Conservation (phyloP, 2,888 invertebrate species). For the Teinopalpus imperialis region DNA sequence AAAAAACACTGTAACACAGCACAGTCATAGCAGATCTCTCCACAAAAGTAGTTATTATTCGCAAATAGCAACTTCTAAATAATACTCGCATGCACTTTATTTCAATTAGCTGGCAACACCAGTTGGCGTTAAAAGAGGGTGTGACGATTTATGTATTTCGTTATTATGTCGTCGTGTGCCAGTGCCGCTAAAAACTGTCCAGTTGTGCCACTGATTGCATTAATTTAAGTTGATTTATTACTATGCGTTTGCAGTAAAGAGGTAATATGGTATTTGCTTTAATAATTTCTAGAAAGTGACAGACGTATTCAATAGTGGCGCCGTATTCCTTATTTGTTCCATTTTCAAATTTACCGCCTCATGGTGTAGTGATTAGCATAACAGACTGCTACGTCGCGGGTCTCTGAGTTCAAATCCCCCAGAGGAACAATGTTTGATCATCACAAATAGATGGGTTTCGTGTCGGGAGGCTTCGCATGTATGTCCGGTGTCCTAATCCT, state of each 20-base stretch:
- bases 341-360: neutral
- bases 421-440: too few relatives aligned
- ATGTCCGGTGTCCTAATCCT: too few relatives aligned
- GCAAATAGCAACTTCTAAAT: slow-evolving; percentile 31
- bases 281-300: slow-evolving; percentile 2
- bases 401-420: too few relatives aligned
- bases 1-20: too few relatives aligned
- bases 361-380: neutral
- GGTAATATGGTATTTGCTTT: slow-evolving; percentile 7
- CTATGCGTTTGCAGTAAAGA: slow-evolving; percentile 1
- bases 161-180: slow-evolving; percentile 37
- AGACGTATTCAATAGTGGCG: slow-evolving; percentile 10
- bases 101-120: slow-evolving; percentile 54
- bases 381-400: too few relatives aligned
- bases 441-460: too few relatives aligned
- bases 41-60: too few relatives aligned
- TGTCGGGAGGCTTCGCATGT: too few relatives aligned
- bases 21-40: too few relatives aligned
- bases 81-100: slow-evolving; percentile 51
- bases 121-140: slow-evolving; percentile 36
- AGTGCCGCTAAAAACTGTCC: slow-evolving; percentile 30
- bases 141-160: slow-evolving; percentile 53
- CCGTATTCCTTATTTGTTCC: slow-evolving; percentile 10
- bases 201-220: slow-evolving; percentile 11
- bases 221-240: slow-evolving; percentile 19